These are phyloP conservation scores for Odontothrips loti DNA, from an alignment of 2,888 invertebrate genomes.

Conservation along the genomic window DNA sequence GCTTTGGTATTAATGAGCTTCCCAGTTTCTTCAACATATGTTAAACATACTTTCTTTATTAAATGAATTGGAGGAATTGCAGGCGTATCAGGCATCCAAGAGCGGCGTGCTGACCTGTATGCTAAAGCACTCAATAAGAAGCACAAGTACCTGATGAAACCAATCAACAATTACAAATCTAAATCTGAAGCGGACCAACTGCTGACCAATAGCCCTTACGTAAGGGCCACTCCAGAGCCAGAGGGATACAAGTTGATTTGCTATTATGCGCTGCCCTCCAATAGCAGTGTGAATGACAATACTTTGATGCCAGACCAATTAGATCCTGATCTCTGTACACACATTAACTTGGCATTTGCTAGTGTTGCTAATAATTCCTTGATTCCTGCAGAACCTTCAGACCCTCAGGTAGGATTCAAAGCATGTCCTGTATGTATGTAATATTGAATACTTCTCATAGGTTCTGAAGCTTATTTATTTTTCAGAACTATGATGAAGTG, in stretches of 20 bases:
- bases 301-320: constrained; percentile 55
- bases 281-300: constrained; percentile 43
- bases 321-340: constrained; percentile 72
- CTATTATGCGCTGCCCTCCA: constrained; percentile 62
- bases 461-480: constrained; percentile 30
- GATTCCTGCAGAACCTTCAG: constrained; percentile 48
- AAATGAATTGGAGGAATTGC: neutral
- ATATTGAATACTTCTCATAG: neutral
- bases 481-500: constrained; percentile 47
- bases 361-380: constrained; percentile 59
- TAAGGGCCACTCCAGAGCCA: neutral
- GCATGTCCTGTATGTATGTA: neutral
- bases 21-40: neutral
- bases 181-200: neutral
- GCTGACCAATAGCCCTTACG: neutral
- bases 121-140: neutral
- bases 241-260: constrained; percentile 53
- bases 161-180: neutral
- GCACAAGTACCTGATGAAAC: neutral
- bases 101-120: neutral
- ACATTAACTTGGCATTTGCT: constrained; percentile 75
- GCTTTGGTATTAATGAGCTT: neutral
- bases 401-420: constrained; percentile 38
- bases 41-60: neutral
- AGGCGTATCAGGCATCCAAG: neutral